phyloP scores from a whole-genome alignment of 2,888 invertebrate genomes.

The Zootermopsis nevadensis region DNA sequence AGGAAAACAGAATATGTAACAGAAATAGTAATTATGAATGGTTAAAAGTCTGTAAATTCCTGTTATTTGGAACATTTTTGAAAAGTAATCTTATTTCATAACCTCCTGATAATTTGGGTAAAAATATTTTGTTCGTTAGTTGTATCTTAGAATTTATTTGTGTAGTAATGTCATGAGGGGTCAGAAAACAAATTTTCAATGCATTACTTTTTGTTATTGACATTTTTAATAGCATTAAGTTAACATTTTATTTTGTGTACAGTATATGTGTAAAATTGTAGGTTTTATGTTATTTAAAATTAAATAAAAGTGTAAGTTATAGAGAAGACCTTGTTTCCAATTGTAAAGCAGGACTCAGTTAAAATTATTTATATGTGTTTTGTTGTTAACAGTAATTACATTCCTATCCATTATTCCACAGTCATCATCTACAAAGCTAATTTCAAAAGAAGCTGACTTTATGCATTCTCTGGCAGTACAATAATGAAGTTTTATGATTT shows the following conservation, averaged over 20 bases:
- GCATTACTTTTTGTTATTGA: not conserved
- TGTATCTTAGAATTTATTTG: not conserved
- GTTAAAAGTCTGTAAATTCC: not conserved
- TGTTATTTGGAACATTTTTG: not conserved
- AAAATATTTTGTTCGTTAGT: constrained; percentile 3
- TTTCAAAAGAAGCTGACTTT: too few species aligned
- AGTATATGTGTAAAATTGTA: constrained; percentile 20
- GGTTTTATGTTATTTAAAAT: not conserved
- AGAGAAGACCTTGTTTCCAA: not conserved
- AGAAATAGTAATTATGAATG: not conserved
- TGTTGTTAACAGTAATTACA: too few species aligned
- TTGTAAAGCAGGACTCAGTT: too few species aligned
- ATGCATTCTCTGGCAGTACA: too few species aligned
- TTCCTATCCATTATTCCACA: too few species aligned
- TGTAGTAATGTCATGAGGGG: not conserved
- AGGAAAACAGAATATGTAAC: not conserved
- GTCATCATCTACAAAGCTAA: too few species aligned
- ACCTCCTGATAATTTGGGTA: not conserved
- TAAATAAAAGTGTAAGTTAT: not conserved
- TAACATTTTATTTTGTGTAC: not conserved
- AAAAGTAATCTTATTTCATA: not conserved
- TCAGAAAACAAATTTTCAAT: not conserved
- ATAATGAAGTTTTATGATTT: too few species aligned
- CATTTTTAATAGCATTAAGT: not conserved
- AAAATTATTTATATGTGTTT: too few species aligned